Conservation (phyloP, 2,888 invertebrate species). For the Rhingia rostrata region DNA sequence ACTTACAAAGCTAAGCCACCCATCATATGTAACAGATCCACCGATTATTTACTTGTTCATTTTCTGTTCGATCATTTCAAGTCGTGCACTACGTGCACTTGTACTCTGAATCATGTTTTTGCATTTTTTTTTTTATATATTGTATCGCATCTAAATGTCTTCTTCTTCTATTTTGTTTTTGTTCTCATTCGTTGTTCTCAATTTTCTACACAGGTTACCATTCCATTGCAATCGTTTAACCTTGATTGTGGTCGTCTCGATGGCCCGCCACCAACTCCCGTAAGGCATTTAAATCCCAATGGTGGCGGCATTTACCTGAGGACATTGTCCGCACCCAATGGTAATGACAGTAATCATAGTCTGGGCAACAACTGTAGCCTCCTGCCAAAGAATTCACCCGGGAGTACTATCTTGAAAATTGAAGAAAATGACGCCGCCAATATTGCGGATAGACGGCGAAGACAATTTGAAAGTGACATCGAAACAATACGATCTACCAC, state of each 20-base stretch:
- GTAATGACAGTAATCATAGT: conserved; percentile 75
- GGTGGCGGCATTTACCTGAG: conserved; percentile 80
- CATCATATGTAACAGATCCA: background rate
- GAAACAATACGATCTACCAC: conserved; percentile 78
- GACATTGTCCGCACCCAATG: conserved; percentile 80
- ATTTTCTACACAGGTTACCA: conserved; percentile 80
- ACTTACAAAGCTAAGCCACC: conserved; percentile 5
- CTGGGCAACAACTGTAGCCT: conserved; percentile 61
- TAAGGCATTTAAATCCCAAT: conserved; percentile 75
- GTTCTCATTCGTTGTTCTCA: conserved; percentile 6
- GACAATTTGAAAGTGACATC: conserved; percentile 80
- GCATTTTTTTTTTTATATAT: conserved; percentile 46
- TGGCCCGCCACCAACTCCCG: conserved; percentile 66
- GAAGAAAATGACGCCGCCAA: conserved; percentile 77
- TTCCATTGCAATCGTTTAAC: conserved; percentile 83
- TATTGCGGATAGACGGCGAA: conserved; percentile 78
- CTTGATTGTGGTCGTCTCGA: conserved; percentile 81
- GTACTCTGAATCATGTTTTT: conserved; percentile 34
- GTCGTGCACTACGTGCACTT: conserved; percentile 55
- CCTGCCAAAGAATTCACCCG: conserved; percentile 68
- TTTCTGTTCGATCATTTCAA: conserved; percentile 2
- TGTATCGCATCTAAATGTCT: conserved; percentile 59
- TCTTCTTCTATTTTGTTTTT: conserved; percentile 28
- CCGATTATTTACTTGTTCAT: background rate
- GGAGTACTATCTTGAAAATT: conserved; percentile 80